Percentiles rank a stretch among this genome's conserved stretches.
Evolutionary conservation across 2,113 vertebrate genomes (phyloP).

Genomic region (Gadus macrocephalus): DNA sequence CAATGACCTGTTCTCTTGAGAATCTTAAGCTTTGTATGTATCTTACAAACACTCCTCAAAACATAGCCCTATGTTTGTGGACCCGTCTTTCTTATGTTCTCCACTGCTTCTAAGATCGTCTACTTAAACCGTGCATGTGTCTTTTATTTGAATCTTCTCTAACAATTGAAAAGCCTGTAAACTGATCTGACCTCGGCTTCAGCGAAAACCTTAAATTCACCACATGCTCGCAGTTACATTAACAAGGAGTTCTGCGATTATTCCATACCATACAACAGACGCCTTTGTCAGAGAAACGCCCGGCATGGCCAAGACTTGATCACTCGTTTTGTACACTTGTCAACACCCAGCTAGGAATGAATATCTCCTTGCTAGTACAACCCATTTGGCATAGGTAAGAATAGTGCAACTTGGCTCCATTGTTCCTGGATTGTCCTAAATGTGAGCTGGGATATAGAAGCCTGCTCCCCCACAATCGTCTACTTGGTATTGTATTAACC

Average conservation of each 20-base stretch:
- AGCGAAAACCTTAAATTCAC: not conserved
- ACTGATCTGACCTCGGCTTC: slow-evolving; percentile 7
- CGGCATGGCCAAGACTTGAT: not conserved
- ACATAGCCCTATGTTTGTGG: not conserved
- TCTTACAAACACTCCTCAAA: not conserved
- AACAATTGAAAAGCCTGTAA: slow-evolving; percentile 7
- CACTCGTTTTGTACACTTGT: slow-evolving; percentile 1
- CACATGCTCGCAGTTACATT: slow-evolving; percentile 1
- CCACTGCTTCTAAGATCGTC: not conserved
- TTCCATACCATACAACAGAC: too few relatives aligned
- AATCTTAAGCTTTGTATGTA: not conserved
- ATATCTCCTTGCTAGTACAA: not conserved
- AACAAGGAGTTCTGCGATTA: not conserved
- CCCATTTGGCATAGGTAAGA: not conserved
- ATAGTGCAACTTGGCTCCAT: not conserved
- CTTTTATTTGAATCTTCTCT: slow-evolving; percentile 15
- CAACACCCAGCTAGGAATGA: not conserved
- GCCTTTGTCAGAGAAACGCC: too few relatives aligned
- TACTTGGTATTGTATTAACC: too few relatives aligned
- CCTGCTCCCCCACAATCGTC: not conserved
- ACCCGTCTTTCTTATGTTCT: slow-evolving; percentile 6
- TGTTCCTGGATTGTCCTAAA: not conserved
- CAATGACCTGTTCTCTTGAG: not conserved
- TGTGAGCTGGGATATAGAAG: slow-evolving; percentile 5
- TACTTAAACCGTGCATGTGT: slow-evolving; percentile 12